Base-by-base conservation (phyloP, 2,113 vertebrate genomes). In the Brachionichthys hirsutus region DNA sequence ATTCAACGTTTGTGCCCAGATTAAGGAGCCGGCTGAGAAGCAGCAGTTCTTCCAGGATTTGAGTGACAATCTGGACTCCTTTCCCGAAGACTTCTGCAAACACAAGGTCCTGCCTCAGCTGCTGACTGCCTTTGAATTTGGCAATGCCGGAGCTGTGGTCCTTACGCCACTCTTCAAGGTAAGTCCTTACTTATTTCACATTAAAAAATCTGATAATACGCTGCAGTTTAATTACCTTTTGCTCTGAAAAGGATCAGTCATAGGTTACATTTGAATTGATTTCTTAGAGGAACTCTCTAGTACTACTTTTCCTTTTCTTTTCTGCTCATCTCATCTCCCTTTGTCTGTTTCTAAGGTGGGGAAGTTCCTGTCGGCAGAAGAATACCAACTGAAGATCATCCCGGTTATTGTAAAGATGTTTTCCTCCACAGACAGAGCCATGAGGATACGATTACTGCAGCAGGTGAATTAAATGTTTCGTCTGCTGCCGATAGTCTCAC, bases 361-460 rank as follows among this genome's bases (percentile, higher is more conserved):
- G 14, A 96, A 97, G 76, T 94, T 92, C 66, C 88, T 97, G 36
- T 94, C 83, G 1, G 77, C 93, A 0, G 94, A 95, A 40, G 95
- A 97, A 78, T 97, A 96, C 75, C 95, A 95, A 62, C 93, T 94
- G 82, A 95, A 96, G 76, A 94, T 97, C 77, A 94, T 97, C 58
- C 95, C 95, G 0, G 93, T 97, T 1, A 93, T 97, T 1, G 93
- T 97, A 14, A 97, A 96, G 82, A 97, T 97, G 95, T 97, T 97
- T 81, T 97, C 95, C 1, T 97, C 94, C 43, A 94, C 94, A 0
- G 95, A 97, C 82, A 87, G 95, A 12, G 95, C 95, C 49, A 95
- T 96, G 94, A 92, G 95, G 56, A 96, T 97, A 83, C 93, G 94
- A 54, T 89, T 97, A 44, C 88, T 97, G 0, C 95, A 97, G 75